phyloP scores from a whole-genome alignment of 2,797 vertebrate species.

The Anniella stebbinsi region DNA sequence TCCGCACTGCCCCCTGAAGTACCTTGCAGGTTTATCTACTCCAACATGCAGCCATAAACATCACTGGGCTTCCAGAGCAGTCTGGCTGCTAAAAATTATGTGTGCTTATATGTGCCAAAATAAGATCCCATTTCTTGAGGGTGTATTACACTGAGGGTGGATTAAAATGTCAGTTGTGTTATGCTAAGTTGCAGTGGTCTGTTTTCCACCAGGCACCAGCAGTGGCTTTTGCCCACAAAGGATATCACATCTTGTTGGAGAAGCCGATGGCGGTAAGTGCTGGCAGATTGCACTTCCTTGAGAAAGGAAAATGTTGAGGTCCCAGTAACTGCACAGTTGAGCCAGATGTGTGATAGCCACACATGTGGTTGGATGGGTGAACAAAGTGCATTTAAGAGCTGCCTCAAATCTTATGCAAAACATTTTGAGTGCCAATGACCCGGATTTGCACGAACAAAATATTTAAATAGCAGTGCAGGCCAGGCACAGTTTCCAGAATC shows the following conservation, averaged over 20 bases:
- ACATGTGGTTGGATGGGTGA: no score
- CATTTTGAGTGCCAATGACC: no score
- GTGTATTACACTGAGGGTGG: neutral
- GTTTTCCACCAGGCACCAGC: constrained; percentile 79
- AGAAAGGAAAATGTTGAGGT: neutral
- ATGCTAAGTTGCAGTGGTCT: neutral
- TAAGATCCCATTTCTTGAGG: neutral
- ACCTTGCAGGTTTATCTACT: neutral
- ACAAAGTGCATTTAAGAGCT: neutral
- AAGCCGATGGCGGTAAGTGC: constrained; percentile 88
- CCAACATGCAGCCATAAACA: neutral
- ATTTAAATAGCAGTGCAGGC: no score
- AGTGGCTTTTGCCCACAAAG: constrained; percentile 82
- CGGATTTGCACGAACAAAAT: no score
- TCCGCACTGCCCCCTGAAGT: neutral
- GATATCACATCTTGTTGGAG: constrained; percentile 86
- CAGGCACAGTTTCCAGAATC: no score
- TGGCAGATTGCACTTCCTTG: constrained; percentile 40
- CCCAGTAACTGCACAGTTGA: neutral
- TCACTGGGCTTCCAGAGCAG: neutral
- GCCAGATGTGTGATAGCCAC: neutral
- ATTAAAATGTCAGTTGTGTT: neutral
- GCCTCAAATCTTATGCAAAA: neutral
- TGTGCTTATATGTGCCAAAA: neutral
- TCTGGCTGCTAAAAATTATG: neutral